These are phyloP conservation scores for Platycnemis pennipes DNA, from an alignment of 2,888 invertebrate genomes.

Conservation along the genomic window DNA sequence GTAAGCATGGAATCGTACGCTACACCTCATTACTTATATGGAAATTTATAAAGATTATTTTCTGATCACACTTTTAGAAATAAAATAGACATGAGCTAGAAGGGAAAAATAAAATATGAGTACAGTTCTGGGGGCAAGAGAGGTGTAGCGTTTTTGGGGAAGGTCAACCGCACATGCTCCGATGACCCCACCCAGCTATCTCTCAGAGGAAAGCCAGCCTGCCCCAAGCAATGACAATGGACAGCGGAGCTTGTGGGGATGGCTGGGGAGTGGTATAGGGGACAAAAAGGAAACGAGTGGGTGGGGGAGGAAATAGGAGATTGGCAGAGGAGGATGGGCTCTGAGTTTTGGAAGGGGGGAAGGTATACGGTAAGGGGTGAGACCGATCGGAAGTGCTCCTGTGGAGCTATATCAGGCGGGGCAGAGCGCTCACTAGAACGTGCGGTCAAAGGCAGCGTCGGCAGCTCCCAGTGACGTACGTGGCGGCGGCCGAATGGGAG, in stretches of 20 bases:
- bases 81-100: too few relatives aligned
- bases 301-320: background rate
- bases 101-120: too few relatives aligned
- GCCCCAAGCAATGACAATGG: constrained; percentile 37
- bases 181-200: background rate
- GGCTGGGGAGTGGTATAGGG: background rate
- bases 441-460: constrained; percentile 35
- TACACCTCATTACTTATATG: too few relatives aligned
- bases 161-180: background rate
- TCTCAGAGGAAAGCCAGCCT: background rate
- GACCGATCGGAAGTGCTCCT: background rate
- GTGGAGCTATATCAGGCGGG: constrained; percentile 45
- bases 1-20: too few relatives aligned
- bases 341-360: background rate
- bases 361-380: background rate
- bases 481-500: background rate
- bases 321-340: background rate
- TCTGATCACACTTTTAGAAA: too few relatives aligned
- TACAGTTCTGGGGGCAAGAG: too few relatives aligned
- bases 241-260: background rate
- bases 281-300: too few relatives aligned
- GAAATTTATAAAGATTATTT: too few relatives aligned
- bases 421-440: background rate
- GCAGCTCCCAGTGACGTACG: background rate
- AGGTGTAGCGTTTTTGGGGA: background rate